phyloP scores from a whole-genome alignment of 2,888 invertebrate species.

The Micoletzkya japonica region DNA sequence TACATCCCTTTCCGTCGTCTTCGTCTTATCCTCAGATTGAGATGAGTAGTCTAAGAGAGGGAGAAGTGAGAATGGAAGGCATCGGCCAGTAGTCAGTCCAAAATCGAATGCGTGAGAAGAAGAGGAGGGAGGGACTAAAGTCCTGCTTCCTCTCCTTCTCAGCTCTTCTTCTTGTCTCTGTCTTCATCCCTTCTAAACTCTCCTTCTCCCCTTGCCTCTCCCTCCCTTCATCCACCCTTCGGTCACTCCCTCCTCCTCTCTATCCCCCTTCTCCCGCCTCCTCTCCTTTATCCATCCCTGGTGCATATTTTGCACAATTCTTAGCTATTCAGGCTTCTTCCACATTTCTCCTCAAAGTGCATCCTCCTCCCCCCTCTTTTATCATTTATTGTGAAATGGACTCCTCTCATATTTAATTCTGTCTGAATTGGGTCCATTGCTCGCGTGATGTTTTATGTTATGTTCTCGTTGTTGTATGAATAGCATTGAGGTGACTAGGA shows the following conservation, averaged over 20 bases:
- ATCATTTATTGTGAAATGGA: too few relatives aligned
- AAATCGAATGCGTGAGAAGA: background rate
- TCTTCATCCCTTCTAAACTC: too few relatives aligned
- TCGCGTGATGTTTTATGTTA: too few relatives aligned
- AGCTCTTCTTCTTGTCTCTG: background rate
- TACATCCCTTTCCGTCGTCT: background rate
- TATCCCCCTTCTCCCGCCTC: background rate
- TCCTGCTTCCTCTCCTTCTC: background rate
- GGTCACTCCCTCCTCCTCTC: background rate
- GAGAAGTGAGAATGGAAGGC: too few relatives aligned
- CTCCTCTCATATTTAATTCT: too few relatives aligned
- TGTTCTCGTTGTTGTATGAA: too few relatives aligned
- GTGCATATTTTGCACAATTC: background rate
- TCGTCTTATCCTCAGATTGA: background rate
- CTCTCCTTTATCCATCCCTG: background rate
- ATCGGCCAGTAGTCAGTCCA: too few relatives aligned
- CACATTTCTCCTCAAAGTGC: background rate
- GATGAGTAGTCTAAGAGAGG: background rate
- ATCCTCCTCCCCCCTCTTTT: constrained; percentile 12
- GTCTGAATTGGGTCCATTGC: too few relatives aligned
- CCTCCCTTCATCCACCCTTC: background rate
- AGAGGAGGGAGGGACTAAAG: background rate
- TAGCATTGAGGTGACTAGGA: too few relatives aligned
- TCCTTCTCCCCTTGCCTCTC: too few relatives aligned
- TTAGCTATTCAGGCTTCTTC: background rate